Evolutionary conservation across 1,140 invertebrate genomes (phyloP).

Genomic region (Drosophila nikananu): DNA sequence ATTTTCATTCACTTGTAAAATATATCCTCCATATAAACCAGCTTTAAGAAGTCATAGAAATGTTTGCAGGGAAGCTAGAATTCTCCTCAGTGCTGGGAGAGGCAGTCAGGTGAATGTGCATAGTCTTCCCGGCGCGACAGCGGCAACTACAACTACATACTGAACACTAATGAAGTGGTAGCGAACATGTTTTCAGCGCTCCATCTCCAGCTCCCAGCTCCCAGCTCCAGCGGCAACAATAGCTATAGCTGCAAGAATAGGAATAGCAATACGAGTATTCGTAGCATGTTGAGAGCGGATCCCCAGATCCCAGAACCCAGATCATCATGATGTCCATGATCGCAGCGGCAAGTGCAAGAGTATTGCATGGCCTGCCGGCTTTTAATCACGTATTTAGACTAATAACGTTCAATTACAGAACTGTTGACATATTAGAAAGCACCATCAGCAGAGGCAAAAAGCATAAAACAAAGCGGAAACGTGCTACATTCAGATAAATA

Average conservation of each 20-base stretch:
- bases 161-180: constrained; percentile 67
- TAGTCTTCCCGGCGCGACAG: constrained; percentile 45
- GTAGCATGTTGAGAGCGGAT: constrained; percentile 32
- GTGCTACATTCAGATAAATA: constrained; percentile 14
- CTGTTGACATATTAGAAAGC: constrained; percentile 66
- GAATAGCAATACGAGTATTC: constrained; percentile 13
- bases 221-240: constrained; percentile 12
- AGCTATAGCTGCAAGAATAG: constrained; percentile 17
- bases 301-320: constrained; percentile 12
- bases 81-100: constrained; percentile 19
- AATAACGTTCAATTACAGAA: constrained; percentile 67
- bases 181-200: constrained; percentile 56
- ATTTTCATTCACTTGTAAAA: neutral
- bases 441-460: constrained; percentile 33
- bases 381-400: constrained; percentile 68
- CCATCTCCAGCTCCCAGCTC: constrained; percentile 1
- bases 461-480: constrained; percentile 43
- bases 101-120: constrained; percentile 58
- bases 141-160: constrained; percentile 59
- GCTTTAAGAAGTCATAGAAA: neutral
- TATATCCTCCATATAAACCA: neutral
- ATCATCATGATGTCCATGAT: constrained; percentile 14
- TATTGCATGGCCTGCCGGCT: constrained; percentile 50
- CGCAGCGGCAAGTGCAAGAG: constrained; percentile 35
- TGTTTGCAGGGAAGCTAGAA: neutral